phyloP scores from a whole-genome alignment of 2,888 invertebrate species.

The Rhagophthalmus giganteus region DNA sequence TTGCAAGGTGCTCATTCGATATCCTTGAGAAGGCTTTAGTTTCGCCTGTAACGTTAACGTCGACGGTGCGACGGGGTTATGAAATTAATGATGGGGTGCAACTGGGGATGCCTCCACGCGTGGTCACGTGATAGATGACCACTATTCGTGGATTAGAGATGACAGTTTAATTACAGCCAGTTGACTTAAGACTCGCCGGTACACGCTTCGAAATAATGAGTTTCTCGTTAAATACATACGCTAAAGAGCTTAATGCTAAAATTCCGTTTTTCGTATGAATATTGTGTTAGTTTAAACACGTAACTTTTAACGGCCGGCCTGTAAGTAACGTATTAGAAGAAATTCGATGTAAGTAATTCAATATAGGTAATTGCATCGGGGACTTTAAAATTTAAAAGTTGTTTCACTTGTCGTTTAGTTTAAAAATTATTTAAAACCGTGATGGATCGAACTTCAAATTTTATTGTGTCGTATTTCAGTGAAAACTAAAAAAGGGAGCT shows the following conservation, averaged over 20 bases:
- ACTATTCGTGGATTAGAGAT: slow-evolving; percentile 51
- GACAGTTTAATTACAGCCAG: slow-evolving; percentile 51
- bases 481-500: no score
- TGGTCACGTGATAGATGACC: slow-evolving; percentile 54
- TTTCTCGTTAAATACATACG: slow-evolving; percentile 27
- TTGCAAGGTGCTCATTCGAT: slow-evolving; percentile 29
- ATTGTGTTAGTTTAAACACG: background rate
- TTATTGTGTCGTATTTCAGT: no score
- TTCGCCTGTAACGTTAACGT: slow-evolving; percentile 9
- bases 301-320: background rate
- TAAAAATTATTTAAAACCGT: no score
- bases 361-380: no score
- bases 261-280: background rate
- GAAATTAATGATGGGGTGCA: slow-evolving; percentile 48
- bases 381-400: no score
- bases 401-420: no score
- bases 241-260: slow-evolving; percentile 23
- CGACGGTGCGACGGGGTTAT: slow-evolving; percentile 37
- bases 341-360: no score
- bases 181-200: slow-evolving; percentile 30
- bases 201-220: slow-evolving; percentile 29
- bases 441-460: no score
- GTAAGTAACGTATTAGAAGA: no score
- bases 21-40: slow-evolving; percentile 35
- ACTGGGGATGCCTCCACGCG: slow-evolving; percentile 48